Conservation (phyloP, 2,888 invertebrate genomes). For the Ptycholaimellus sp. region DNA sequence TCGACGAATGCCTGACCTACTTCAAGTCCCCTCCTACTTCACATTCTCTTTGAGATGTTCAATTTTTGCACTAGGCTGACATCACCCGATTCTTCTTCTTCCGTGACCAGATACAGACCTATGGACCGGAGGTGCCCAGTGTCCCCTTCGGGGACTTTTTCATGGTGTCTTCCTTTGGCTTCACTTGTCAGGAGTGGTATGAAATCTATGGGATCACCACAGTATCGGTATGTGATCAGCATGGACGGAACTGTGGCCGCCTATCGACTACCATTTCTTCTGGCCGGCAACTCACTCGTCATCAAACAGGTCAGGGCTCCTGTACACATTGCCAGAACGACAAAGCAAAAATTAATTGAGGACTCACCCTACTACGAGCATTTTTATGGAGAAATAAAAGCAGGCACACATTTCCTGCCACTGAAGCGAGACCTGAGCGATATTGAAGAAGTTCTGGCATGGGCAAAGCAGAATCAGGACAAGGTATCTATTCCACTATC, state of each 20-base stretch:
- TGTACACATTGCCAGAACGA: no score
- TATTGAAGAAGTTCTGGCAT: conserved; percentile 44
- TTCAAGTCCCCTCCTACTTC: no score
- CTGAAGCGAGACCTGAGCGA: conserved; percentile 54
- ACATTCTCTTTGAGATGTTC: no score
- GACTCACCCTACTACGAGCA: conserved; percentile 79
- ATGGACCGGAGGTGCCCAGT: conserved; percentile 59
- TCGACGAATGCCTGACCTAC: no score
- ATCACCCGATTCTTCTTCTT: conserved; percentile 91
- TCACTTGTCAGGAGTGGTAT: neutral
- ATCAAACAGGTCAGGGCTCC: no score
- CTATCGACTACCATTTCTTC: conserved; percentile 67
- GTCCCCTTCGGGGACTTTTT: conserved; percentile 79
- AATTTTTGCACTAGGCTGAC: conserved; percentile 69
- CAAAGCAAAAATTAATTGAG: no score
- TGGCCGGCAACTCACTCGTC: conserved; percentile 61
- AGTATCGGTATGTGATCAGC: conserved; percentile 82
- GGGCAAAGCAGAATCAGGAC: conserved; percentile 25
- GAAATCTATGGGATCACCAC: conserved; percentile 21
- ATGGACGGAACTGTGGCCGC: conserved; percentile 90
- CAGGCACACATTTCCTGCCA: conserved; percentile 59
- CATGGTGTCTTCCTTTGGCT: conserved; percentile 38
- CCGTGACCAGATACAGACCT: conserved; percentile 50
- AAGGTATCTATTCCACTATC: no score
- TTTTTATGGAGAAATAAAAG: conserved; percentile 53